phyloP scores from a whole-genome alignment of 1,140 invertebrate species.

The Trichonephila clavipes region DNA sequence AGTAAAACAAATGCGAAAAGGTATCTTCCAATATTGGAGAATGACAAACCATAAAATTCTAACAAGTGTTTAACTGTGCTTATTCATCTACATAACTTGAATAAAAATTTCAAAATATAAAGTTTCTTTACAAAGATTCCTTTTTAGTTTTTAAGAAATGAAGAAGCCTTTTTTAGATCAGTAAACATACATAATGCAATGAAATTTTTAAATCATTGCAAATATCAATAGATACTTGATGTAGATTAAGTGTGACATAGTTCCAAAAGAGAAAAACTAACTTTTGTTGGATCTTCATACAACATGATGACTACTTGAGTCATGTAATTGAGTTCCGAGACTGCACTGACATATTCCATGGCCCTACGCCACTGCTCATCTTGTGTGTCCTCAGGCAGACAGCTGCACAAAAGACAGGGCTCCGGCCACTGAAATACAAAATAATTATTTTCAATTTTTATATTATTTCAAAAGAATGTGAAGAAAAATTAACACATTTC shows the following conservation, averaged over 20 bases:
- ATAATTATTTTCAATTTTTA: too few species aligned
- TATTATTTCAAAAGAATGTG: too few species aligned
- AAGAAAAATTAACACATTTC: too few species aligned
- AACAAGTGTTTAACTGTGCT: too few species aligned
- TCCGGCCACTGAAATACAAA: slow-evolving; percentile 63
- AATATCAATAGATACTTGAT: background rate
- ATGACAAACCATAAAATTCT: too few species aligned
- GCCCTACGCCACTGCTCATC: slow-evolving; percentile 99
- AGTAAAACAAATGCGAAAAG: too few species aligned
- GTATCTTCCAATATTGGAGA: too few species aligned
- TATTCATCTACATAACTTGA: too few species aligned
- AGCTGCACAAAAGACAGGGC: slow-evolving; percentile 65
- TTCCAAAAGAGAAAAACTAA: background rate
- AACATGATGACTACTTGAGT: slow-evolving; percentile 99
- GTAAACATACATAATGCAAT: background rate
- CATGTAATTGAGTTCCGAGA: slow-evolving; percentile 99
- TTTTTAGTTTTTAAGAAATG: too few species aligned
- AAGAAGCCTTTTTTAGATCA: too few species aligned
- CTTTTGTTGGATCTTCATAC: slow-evolving; percentile 99
- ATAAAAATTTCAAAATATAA: too few species aligned
- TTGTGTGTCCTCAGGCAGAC: slow-evolving; percentile 85
- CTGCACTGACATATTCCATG: slow-evolving; percentile 98
- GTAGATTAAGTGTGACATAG: background rate
- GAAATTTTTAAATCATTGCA: background rate
- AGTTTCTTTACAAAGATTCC: too few species aligned